These are phyloP conservation scores for Vireo griseus DNA, from an alignment of 2,797 vertebrate genomes.

Conservation along the genomic window DNA sequence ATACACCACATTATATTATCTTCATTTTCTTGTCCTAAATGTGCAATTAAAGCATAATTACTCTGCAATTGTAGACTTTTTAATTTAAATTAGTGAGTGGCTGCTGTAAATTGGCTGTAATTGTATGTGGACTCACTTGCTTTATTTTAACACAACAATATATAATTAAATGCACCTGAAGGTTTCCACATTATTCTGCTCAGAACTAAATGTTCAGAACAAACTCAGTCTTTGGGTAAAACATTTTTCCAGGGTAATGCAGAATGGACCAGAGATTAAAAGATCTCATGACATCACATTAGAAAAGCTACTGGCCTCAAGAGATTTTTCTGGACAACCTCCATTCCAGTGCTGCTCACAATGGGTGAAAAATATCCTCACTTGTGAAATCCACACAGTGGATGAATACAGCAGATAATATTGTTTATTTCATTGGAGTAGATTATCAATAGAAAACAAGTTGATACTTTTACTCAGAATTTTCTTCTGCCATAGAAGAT, in stretches of 20 bases:
- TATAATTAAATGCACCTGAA: conserved; percentile 25
- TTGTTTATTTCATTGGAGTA: background rate
- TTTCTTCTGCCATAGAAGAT: background rate
- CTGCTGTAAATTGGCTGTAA: conserved; percentile 45
- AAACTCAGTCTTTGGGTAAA: background rate
- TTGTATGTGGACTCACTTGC: background rate
- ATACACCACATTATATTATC: conserved; percentile 45
- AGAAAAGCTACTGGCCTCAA: background rate
- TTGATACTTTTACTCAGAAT: background rate
- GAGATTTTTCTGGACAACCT: background rate
- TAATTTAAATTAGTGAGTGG: conserved; percentile 61
- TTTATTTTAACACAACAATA: conserved; percentile 31
- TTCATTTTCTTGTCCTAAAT: conserved; percentile 54
- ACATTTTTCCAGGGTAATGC: background rate
- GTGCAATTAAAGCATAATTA: conserved; percentile 64
- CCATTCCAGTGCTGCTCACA: background rate
- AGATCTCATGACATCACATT: background rate
- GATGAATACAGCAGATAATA: background rate
- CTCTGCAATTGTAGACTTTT: conserved; percentile 43
- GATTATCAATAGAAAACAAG: background rate
- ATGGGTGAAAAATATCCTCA: background rate
- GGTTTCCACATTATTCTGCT: background rate
- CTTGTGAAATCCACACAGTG: background rate
- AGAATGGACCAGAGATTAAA: background rate
- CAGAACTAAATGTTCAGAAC: background rate